These are phyloP conservation scores for Toxonevra muliebris DNA, from an alignment of 2,888 invertebrate species.

Conservation along the genomic window DNA sequence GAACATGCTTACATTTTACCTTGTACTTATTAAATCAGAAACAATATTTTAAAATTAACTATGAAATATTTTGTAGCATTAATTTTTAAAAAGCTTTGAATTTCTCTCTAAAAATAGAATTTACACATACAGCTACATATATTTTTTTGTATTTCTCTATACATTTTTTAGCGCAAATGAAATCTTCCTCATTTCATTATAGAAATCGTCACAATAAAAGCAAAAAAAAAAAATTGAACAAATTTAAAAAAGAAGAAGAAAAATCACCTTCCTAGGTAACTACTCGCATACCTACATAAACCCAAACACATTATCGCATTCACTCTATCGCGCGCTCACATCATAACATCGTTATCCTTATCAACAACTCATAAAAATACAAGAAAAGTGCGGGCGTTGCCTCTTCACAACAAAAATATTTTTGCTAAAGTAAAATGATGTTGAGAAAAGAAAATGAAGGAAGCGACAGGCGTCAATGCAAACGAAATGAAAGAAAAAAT, in stretches of 20 bases:
- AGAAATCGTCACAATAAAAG: no score
- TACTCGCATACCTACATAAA: not conserved
- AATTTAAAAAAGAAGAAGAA: not conserved
- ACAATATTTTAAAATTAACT: no score
- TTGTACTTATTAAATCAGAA: no score
- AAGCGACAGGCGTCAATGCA: not conserved
- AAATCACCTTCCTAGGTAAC: not conserved
- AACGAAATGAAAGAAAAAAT: not conserved
- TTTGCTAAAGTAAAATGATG: not conserved
- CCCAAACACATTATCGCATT: not conserved
- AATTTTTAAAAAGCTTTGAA: no score
- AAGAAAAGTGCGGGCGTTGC: not conserved
- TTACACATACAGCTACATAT: no score
- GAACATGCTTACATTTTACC: no score
- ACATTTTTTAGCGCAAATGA: no score
- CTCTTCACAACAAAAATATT: not conserved
- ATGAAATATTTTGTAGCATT: no score
- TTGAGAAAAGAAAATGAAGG: not conserved
- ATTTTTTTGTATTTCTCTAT: no score
- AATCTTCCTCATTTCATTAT: no score
- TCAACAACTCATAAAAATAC: constrained; percentile 32
- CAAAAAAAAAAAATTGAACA: no score
- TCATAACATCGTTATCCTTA: constrained; percentile 34
- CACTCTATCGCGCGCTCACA: constrained; percentile 19
- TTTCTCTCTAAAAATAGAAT: no score